Conservation (phyloP, 2,113 vertebrate genomes). For the Lepus timidus region DNA sequence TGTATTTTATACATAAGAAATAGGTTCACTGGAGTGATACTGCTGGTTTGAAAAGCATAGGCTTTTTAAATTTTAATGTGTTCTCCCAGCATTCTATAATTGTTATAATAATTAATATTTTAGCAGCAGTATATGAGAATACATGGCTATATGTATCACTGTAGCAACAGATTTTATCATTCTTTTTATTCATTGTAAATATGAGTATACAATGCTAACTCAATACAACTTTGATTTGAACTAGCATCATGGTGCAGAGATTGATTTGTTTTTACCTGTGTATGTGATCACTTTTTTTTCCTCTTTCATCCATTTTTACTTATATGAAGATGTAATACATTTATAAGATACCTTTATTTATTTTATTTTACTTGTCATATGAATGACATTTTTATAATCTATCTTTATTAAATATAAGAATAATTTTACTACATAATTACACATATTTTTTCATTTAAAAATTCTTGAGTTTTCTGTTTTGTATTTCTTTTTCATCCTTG, state of each 20-base stretch:
- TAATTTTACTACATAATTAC: neutral
- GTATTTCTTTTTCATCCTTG: neutral
- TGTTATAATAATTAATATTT: constrained; percentile 1
- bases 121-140: neutral
- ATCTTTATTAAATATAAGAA: neutral
- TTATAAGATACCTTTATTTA: neutral
- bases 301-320: neutral
- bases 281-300: neutral
- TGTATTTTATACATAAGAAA: neutral
- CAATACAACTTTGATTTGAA: neutral
- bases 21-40: neutral
- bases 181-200: neutral
- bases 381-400: neutral
- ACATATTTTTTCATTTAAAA: neutral
- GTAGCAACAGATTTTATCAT: neutral
- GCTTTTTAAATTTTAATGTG: neutral
- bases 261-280: neutral
- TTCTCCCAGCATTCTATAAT: neutral
- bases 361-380: neutral
- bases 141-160: neutral
- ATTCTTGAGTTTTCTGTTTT: neutral
- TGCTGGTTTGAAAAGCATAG: neutral
- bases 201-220: neutral
- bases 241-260: neutral
- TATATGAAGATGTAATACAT: neutral